Evolutionary conservation across 2,888 invertebrate species (phyloP).

Genomic region (Onthophagus sagittarius): DNA sequence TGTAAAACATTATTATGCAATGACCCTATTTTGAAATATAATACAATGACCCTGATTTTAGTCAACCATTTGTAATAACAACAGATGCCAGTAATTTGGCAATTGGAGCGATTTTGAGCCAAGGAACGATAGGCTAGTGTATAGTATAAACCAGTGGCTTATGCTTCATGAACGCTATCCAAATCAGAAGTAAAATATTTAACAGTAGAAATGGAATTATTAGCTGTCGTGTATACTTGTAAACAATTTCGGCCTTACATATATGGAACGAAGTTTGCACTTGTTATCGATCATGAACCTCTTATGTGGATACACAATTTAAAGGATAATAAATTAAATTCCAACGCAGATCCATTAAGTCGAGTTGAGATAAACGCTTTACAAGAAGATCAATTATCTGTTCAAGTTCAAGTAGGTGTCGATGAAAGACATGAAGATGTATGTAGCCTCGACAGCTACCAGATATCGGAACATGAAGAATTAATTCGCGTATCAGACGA

Average conservation of each 20-base stretch:
- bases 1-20: conserved; percentile 20
- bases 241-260: no score
- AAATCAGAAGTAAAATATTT: conserved; percentile 39
- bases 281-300: conserved; percentile 41
- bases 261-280: conserved; percentile 32
- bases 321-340: conserved; percentile 30
- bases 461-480: background rate
- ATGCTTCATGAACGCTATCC: conserved; percentile 34
- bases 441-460: background rate
- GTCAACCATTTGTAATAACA: conserved; percentile 34
- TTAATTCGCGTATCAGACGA: background rate
- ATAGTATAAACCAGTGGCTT: conserved; percentile 25
- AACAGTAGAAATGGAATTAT: conserved; percentile 39
- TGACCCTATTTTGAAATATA: conserved; percentile 28
- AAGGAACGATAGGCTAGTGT: conserved; percentile 20
- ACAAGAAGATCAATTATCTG: background rate
- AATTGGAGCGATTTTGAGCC: conserved; percentile 22
- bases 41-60: conserved; percentile 30
- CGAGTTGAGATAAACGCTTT: conserved; percentile 1
- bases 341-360: background rate
- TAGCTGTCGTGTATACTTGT: no score
- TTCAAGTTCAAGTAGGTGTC: background rate
- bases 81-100: conserved; percentile 38
- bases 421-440: background rate
- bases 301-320: conserved; percentile 38